Base-by-base conservation (phyloP, 92 coral and sea anemone species). In the Heteractis magnifica region DNA sequence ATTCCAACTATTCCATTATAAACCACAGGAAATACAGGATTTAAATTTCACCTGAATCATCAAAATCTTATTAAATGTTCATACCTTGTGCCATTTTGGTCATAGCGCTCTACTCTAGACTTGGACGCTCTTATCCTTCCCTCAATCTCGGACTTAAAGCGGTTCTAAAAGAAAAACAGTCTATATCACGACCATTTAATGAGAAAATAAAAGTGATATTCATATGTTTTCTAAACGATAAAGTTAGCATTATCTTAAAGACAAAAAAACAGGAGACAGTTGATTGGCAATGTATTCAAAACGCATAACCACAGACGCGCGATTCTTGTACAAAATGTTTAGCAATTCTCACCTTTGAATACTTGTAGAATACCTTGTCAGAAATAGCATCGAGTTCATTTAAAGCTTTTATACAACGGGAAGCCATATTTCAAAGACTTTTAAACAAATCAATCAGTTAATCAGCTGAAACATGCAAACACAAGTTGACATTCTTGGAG, bases 311-410 rank as follows among this genome's bases (percentile, higher is more conserved):
- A 34, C 44, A 34, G 44, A 34, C 44, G 44, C 41, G 18, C 9
- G 11, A 19, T 50, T 51, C 20, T 76, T 11, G 79, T 76, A 18
- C 59, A 51, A 49, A 23, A 62, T 62, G 18, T 55, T 62, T 34
- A 20, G 20, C 21, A 12, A 23, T 2, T 18, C 82, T 70, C 20
- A 85, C 88, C 88, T 85, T 85, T 53, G 98, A 94, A 83, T 89
- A 91, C 13, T 93, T 93, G 80, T 87, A 83, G 83, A 84, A 86
- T 53, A 94, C 88, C 77, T 87, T 89, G 16, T 89, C 87, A 11
- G 98, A 94, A 49, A 94, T 89, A 79, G 78, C 88, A 78, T 94
- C 97, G 72, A 93, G 89, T 20, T 90, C 93, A 56, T 94, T 93
- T 52, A 94, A 88, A 44, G 94, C 89, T 51, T 80, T 85, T 49